Base-by-base conservation (phyloP, 2,113 vertebrate genomes). In the Phaethornis superciliosus region DNA sequence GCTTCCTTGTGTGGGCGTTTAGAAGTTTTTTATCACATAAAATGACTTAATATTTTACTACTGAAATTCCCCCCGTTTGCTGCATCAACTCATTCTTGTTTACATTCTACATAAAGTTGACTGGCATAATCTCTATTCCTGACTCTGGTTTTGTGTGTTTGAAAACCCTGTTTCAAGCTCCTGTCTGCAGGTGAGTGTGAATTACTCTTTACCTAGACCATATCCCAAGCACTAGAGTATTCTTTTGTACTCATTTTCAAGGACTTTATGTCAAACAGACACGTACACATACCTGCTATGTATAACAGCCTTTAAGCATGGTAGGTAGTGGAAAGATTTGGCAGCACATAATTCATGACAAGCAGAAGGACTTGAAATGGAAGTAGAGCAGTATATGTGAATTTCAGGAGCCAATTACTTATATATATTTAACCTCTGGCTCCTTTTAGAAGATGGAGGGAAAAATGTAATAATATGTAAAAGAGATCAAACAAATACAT, bases 281-380 rank as follows among this genome's bases (percentile, higher is more conserved):
- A 32, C 8, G 27, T 8, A 21, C 3, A 12, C 3, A 17, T 35
- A 12, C 1, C 2, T 44, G 8, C 9, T 37, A 6, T 55, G 24
- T 51, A 1, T 76, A 60, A 27, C 3, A 15, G 20, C 55, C 21
- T 71, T 1, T n/a, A 80, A 70, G 7, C 60, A 21, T 49, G 17
- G 19, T n/a, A 76, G 11, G 32, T 32, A 56, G 18, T 28, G 18
- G 28, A 37, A 56, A 26, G 24, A 35, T 67, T 58, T 22, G 15
- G 22, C 19, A 63, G 42, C 18, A 22, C 7, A 3, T 62, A 52
- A 30, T 72, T 81, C 40, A 65, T 47, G 37, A 64, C 20, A 75
- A 70, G 30, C 24, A 62, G 46, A 15, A 88, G 3, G 27, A 80
- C 15, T 28, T 37, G 30, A 84, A 75, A 32, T 55, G 33, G 22